A percentile compares a stretch with the other conserved stretches of the same genome.
Conservation (phyloP, 2,888 invertebrate species). For the Drosophila mercatorum region DNA sequence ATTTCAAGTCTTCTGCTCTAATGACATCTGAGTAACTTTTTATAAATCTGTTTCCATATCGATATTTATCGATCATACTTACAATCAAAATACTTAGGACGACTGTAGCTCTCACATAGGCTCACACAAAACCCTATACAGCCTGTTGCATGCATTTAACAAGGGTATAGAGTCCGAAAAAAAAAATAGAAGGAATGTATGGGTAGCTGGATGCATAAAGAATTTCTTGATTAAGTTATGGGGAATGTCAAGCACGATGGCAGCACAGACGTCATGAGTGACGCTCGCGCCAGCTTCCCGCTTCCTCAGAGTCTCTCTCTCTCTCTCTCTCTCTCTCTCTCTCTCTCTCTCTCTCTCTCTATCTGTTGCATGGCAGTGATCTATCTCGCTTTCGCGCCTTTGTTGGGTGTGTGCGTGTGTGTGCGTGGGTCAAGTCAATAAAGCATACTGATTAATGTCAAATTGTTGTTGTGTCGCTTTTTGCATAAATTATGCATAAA, state of each 20-base stretch:
- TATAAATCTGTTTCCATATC: background rate
- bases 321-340: background rate
- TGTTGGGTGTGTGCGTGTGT: background rate
- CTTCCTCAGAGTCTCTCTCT: background rate
- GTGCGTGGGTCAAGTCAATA: conserved; percentile 60
- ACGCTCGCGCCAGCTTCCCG: background rate
- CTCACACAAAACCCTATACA: too few species aligned
- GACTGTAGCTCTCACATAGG: too few species aligned
- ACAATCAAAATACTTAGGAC: background rate
- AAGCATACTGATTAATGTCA: conserved; percentile 73
- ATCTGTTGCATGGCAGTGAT: conserved; percentile 1
- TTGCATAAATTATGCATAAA: conserved; percentile 74
- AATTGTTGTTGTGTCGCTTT: conserved; percentile 62
- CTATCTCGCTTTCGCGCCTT: conserved; percentile 14
- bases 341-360: background rate
- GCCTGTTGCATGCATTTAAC: background rate
- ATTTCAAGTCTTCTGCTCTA: background rate
- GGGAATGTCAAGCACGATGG: conserved; percentile 54
- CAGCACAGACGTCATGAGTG: conserved; percentile 44
- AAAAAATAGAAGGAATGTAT: conserved; percentile 2
- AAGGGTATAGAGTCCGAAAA: background rate
- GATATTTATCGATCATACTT: background rate
- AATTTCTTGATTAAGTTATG: conserved; percentile 79
- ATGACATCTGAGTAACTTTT: background rate
- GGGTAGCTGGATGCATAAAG: conserved; percentile 36